A percentile compares a stretch with the other conserved stretches of the same genome.
Evolutionary conservation across 2,888 invertebrate genomes (phyloP).

Genomic region (Craniophora ligustri): DNA sequence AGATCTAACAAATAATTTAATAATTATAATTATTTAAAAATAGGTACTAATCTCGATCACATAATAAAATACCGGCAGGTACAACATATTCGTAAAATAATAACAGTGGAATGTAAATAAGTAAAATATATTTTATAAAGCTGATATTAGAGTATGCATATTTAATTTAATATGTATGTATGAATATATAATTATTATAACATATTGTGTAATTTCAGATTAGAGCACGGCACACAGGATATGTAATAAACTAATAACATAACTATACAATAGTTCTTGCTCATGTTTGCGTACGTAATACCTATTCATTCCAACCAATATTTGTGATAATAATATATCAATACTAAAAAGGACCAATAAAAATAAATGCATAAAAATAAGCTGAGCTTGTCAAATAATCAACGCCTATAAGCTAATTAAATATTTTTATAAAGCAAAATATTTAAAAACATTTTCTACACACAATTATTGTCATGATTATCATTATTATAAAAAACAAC

Average conservation of each 20-base stretch:
- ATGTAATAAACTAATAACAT: constrained; percentile 4
- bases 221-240: constrained; percentile 6
- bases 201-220: constrained; percentile 10
- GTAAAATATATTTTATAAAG: constrained; percentile 23
- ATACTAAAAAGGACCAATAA: constrained; percentile 53
- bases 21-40: constrained; percentile 46
- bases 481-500: constrained; percentile 55
- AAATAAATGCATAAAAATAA: constrained; percentile 54
- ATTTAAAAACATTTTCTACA: constrained; percentile 62
- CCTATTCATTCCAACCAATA: constrained; percentile 43
- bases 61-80: constrained; percentile 56
- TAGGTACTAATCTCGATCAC: constrained; percentile 58
- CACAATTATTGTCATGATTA: constrained; percentile 83
- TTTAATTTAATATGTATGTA: too few species aligned
- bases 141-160: constrained; percentile 17
- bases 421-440: constrained; percentile 62
- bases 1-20: constrained; percentile 49
- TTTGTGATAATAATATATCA: constrained; percentile 38
- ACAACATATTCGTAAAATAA: constrained; percentile 26
- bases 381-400: constrained; percentile 55
- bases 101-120: constrained; percentile 45
- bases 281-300: constrained; percentile 46
- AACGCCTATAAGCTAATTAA: constrained; percentile 67
- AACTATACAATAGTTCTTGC: constrained; percentile 30
- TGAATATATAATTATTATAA: too few species aligned